Conservation (phyloP, 1,140 invertebrate genomes). For the Drosophila nebulosa region DNA sequence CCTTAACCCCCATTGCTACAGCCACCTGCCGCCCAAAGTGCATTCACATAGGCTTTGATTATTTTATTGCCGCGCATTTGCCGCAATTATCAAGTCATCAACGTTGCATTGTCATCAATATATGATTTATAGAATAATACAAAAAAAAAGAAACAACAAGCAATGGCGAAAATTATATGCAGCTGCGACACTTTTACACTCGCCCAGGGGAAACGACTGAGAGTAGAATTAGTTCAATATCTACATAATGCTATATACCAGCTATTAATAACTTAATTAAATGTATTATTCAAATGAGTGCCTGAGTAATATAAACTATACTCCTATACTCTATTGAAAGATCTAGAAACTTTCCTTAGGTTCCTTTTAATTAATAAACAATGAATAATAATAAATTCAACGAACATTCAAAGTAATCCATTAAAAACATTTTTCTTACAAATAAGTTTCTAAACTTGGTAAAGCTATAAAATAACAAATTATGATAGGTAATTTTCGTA, state of each 20-base stretch:
- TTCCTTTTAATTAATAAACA: too few relatives aligned
- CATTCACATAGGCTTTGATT: constrained; percentile 75
- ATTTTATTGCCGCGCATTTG: constrained; percentile 79
- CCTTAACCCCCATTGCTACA: neutral
- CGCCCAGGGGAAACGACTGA: neutral
- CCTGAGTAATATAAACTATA: neutral
- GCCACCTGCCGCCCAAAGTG: constrained; percentile 5
- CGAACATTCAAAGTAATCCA: too few relatives aligned
- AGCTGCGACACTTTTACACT: constrained; percentile 32
- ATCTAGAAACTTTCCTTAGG: too few relatives aligned
- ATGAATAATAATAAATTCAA: too few relatives aligned
- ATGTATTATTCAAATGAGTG: neutral
- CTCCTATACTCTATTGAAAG: too few relatives aligned
- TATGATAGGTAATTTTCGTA: too few relatives aligned
- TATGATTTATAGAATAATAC: constrained; percentile 55
- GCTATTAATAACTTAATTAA: neutral
- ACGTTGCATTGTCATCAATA: constrained; percentile 76
- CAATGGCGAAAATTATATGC: constrained; percentile 40
- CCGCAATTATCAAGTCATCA: constrained; percentile 78
- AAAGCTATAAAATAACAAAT: too few relatives aligned
- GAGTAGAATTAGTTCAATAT: neutral
- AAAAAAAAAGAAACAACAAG: constrained; percentile 20
- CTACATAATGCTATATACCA: neutral
- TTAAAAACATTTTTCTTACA: too few relatives aligned
- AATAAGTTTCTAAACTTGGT: too few relatives aligned